Evolutionary conservation across 2,888 invertebrate species (phyloP).

Genomic region (Bursaphelenchus okinawaensis): DNA sequence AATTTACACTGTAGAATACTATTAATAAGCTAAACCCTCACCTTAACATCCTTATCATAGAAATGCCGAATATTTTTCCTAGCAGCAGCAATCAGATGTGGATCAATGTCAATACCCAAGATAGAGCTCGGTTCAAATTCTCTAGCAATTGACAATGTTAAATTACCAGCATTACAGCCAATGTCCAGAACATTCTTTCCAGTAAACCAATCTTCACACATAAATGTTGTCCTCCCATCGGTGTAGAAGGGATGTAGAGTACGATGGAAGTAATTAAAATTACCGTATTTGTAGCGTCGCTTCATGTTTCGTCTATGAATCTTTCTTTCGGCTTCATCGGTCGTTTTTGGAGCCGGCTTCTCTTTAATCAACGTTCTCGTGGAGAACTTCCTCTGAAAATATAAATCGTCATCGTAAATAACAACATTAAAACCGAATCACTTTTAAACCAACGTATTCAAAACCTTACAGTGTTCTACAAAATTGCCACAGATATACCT

Average conservation of each 20-base stretch:
- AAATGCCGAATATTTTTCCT: conserved; percentile 72
- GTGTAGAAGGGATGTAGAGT: conserved; percentile 59
- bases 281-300: conserved; percentile 70
- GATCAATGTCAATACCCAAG: conserved; percentile 85
- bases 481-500: too few species aligned
- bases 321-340: neutral
- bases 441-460: too few species aligned
- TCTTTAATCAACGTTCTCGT: conserved; percentile 1
- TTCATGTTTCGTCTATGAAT: neutral
- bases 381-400: neutral
- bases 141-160: conserved; percentile 81
- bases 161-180: conserved; percentile 93
- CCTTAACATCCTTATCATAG: conserved; percentile 45
- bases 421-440: too few species aligned
- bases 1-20: neutral
- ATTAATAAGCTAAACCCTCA: conserved; percentile 7
- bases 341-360: neutral
- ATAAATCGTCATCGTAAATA: neutral
- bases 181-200: conserved; percentile 84
- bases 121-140: conserved; percentile 79
- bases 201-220: conserved; percentile 30
- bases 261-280: conserved; percentile 92
- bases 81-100: conserved; percentile 73
- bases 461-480: too few species aligned
- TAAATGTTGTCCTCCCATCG: conserved; percentile 68